These are phyloP conservation scores for Lepidotrigona ventralis DNA, from an alignment of 1,140 invertebrate genomes.

Conservation along the genomic window DNA sequence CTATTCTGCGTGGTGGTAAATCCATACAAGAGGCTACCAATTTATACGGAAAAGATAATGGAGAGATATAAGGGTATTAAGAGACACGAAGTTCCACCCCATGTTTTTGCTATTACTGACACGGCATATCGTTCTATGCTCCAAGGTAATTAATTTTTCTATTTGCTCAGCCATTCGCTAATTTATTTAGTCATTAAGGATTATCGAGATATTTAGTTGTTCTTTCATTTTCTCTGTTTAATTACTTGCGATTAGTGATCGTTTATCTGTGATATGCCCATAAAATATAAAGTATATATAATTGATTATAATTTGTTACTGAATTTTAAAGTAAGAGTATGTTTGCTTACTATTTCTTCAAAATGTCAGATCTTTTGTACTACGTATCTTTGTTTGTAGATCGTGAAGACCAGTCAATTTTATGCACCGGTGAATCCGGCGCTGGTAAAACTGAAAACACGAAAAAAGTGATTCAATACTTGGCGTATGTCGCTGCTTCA, in stretches of 20 bases:
- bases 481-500: conserved; percentile 98
- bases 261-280: background rate
- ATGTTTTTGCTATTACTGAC: conserved; percentile 99
- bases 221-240: background rate
- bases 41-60: conserved; percentile 99
- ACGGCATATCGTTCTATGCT: conserved; percentile 99
- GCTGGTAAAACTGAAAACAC: conserved; percentile 99
- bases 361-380: background rate
- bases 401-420: conserved; percentile 99
- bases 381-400: conserved; percentile 84
- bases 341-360: background rate
- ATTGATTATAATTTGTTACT: background rate
- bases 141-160: conserved; percentile 88
- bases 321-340: background rate
- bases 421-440: conserved; percentile 99
- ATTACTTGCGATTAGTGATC: background rate
- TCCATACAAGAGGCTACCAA: conserved; percentile 99
- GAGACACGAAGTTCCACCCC: conserved; percentile 98
- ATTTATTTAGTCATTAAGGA: background rate
- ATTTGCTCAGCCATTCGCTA: background rate
- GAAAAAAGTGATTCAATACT: conserved; percentile 99
- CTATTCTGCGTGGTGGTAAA: conserved; percentile 99
- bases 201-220: background rate
- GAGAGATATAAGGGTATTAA: conserved; percentile 99
- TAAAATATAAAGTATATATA: background rate